phyloP scores from a whole-genome alignment of 1,140 invertebrate species.

The Pinna nobilis region DNA sequence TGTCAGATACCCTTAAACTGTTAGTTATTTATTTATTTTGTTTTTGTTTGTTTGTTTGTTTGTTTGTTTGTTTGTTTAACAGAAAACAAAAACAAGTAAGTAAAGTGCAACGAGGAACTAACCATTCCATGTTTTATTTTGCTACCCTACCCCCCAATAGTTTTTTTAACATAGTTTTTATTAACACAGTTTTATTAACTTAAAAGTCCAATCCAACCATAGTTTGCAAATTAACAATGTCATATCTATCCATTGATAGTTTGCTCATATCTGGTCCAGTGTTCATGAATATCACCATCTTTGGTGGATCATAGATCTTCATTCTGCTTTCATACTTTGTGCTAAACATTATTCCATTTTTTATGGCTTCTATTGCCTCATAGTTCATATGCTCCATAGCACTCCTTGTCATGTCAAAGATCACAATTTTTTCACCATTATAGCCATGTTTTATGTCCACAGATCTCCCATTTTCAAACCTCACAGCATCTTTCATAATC shows the following conservation, averaged over 20 bases:
- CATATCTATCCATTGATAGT: background rate
- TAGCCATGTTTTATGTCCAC: slow-evolving; percentile 2
- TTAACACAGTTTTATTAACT: too few relatives aligned
- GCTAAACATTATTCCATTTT: background rate
- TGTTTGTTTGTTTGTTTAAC: too few relatives aligned
- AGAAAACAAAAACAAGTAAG: too few relatives aligned
- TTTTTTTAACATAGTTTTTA: too few relatives aligned
- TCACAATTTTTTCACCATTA: background rate
- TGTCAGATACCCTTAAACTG: too few relatives aligned
- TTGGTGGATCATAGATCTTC: background rate
- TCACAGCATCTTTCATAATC: background rate
- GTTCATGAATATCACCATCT: slow-evolving; percentile 2
- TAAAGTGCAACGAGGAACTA: too few relatives aligned
- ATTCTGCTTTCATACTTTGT: slow-evolving; percentile 6
- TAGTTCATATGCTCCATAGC: background rate
- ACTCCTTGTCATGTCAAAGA: slow-evolving; percentile 5
- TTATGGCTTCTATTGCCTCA: background rate
- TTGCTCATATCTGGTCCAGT: background rate
- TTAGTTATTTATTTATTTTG: too few relatives aligned
- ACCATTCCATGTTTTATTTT: too few relatives aligned
- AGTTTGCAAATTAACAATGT: background rate
- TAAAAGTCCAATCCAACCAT: too few relatives aligned
- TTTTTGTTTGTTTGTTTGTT: too few relatives aligned
- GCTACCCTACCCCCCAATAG: too few relatives aligned
- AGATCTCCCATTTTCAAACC: background rate